Evolutionary conservation across 2,888 invertebrate species (phyloP).

Genomic region (Chirona hameri): DNA sequence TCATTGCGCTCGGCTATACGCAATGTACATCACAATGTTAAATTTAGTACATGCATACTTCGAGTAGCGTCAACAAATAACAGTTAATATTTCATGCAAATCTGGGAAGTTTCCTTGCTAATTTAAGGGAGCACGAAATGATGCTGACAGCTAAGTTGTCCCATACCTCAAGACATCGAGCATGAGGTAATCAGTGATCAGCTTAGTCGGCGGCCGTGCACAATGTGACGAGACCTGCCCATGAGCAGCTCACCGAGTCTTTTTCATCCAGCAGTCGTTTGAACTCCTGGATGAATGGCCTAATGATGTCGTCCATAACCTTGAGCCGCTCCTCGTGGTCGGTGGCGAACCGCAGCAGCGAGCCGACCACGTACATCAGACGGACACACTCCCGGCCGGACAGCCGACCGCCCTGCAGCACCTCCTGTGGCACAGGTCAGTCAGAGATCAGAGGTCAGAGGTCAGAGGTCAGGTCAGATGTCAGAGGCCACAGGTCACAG

Average conservation of each 20-base stretch:
- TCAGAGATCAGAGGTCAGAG: neutral
- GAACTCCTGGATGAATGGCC: constrained; percentile 23
- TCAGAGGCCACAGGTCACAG: neutral
- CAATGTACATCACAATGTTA: no score
- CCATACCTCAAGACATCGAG: no score
- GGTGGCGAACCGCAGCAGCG: constrained; percentile 3
- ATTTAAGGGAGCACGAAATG: no score
- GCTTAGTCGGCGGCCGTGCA: no score
- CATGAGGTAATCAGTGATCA: no score
- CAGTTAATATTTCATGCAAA: no score
- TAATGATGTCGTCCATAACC: constrained; percentile 9
- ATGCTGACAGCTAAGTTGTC: no score
- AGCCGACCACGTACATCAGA: constrained; percentile 27
- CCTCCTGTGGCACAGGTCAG: neutral
- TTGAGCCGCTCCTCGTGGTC: constrained; percentile 1
- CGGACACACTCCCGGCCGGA: constrained; percentile 22
- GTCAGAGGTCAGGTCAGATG: neutral
- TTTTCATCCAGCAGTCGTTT: constrained; percentile 1
- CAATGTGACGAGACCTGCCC: no score
- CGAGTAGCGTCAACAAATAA: no score
- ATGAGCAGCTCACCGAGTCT: neutral
- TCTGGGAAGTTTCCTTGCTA: no score
- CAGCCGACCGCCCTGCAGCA: neutral
- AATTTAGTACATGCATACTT: no score
- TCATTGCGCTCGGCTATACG: no score